A percentile compares a stretch with the other conserved stretches of the same genome.
phyloP scores from a whole-genome alignment of 1,140 invertebrate genomes.

The Trichoplusia ni region DNA sequence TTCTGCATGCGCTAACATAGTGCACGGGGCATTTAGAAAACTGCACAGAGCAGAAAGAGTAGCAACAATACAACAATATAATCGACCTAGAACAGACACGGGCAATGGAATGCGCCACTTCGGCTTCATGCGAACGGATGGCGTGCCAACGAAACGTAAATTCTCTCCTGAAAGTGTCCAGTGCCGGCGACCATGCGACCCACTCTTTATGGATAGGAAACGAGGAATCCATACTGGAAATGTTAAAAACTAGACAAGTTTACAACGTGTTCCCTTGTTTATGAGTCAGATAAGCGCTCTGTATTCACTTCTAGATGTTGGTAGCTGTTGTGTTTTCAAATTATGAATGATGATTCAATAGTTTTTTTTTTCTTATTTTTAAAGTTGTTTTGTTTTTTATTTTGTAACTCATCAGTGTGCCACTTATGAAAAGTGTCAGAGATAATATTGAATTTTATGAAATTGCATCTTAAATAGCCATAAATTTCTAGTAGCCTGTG shows the following conservation, averaged over 20 bases:
- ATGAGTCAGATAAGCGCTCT: neutral
- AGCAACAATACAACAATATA: too few species aligned
- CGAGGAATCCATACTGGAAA: slow-evolving; percentile 4
- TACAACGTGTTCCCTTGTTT: neutral
- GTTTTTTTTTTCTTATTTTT: neutral
- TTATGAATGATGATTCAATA: neutral
- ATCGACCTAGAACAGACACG: too few species aligned
- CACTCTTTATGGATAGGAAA: slow-evolving; percentile 11
- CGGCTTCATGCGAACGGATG: neutral
- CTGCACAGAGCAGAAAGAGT: too few species aligned
- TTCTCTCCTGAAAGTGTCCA: slow-evolving; percentile 6
- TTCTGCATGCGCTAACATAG: too few species aligned
- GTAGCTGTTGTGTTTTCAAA: neutral
- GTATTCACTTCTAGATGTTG: too few species aligned
- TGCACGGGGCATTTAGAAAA: too few species aligned
- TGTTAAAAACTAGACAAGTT: neutral
- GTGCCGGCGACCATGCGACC: neutral
- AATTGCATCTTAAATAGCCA: too few species aligned
- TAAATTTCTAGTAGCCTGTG: too few species aligned
- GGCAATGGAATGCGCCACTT: neutral
- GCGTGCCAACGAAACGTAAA: slow-evolving; percentile 9
- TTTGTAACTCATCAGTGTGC: too few species aligned
- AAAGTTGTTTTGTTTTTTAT: neutral
- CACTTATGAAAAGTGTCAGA: too few species aligned
- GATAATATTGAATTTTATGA: too few species aligned